Evolutionary conservation across 1,140 invertebrate species (phyloP).

Genomic region (Drosophila azteca): DNA sequence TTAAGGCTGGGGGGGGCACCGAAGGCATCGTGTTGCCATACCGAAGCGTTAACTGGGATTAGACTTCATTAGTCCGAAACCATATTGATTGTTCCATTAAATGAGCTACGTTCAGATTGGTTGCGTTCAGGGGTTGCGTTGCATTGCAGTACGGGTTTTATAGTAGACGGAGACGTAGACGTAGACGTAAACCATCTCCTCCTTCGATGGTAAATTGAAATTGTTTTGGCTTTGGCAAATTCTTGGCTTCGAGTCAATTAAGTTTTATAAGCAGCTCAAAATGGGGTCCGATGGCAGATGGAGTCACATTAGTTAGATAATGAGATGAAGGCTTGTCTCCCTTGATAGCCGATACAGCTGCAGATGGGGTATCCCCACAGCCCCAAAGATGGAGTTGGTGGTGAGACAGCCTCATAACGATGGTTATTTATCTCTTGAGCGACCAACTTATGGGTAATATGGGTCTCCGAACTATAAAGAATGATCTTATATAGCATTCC

Average conservation of each 20-base stretch:
- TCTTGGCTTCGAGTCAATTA: slow-evolving; percentile 70
- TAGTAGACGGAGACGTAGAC: too few species aligned
- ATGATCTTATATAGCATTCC: too few species aligned
- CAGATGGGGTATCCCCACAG: too few species aligned
- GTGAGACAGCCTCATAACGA: too few species aligned
- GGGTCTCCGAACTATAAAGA: too few species aligned
- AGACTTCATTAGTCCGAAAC: slow-evolving; percentile 71
- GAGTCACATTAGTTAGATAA: slow-evolving; percentile 35
- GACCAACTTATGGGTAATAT: too few species aligned
- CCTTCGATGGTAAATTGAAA: slow-evolving; percentile 64
- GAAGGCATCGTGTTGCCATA: slow-evolving; percentile 41
- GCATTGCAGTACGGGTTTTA: neutral
- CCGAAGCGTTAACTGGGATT: slow-evolving; percentile 71
- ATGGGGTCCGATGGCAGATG: slow-evolving; percentile 13
- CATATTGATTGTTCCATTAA: slow-evolving; percentile 77
- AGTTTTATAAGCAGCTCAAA: slow-evolving; percentile 60
- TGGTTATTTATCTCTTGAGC: too few species aligned
- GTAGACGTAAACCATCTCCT: too few species aligned
- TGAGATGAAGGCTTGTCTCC: slow-evolving; percentile 4
- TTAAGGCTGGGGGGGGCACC: slow-evolving; percentile 23
- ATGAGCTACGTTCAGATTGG: slow-evolving; percentile 58
- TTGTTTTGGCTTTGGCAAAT: slow-evolving; percentile 71
- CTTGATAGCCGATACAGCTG: too few species aligned
- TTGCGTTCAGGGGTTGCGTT: slow-evolving; percentile 34
- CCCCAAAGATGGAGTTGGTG: too few species aligned